A percentile compares a stretch with the other conserved stretches of the same genome.
Evolutionary conservation across 2,888 invertebrate species (phyloP).

Genomic region (Drosophila pegasa): DNA sequence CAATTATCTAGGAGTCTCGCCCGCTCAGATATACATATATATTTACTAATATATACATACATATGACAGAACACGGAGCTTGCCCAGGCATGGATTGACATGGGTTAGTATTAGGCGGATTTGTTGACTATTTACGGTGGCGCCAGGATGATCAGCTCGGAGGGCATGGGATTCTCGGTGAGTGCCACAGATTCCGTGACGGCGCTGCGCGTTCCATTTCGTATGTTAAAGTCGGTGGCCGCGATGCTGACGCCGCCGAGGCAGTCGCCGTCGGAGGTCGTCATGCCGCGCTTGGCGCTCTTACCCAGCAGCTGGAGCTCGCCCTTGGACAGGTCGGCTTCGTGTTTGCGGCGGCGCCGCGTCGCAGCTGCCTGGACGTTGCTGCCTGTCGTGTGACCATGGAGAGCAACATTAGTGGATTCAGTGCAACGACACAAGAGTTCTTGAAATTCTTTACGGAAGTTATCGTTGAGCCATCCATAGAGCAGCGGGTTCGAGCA

Average conservation of each 20-base stretch:
- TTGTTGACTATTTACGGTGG: conserved; percentile 78
- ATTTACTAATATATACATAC: neutral
- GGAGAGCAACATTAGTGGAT: conserved; percentile 84
- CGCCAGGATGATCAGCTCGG: conserved; percentile 82
- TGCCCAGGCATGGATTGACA: conserved; percentile 3
- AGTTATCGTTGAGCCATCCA: conserved; percentile 97
- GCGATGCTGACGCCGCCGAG: conserved; percentile 47
- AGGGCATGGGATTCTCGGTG: conserved; percentile 83
- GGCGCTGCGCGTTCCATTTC: conserved; percentile 73
- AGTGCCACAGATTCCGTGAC: conserved; percentile 82
- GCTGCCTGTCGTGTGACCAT: conserved; percentile 84
- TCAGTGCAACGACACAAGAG: conserved; percentile 87
- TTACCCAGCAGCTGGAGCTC: conserved; percentile 81
- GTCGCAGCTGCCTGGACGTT: conserved; percentile 77
- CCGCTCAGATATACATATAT: no score
- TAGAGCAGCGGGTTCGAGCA: conserved; percentile 96
- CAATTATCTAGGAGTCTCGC: conserved; percentile 18
- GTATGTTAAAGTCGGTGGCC: conserved; percentile 61
- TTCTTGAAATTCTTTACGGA: conserved; percentile 94
- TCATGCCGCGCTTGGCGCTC: conserved; percentile 21
- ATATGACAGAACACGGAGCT: conserved; percentile 1
- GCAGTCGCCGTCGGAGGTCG: conserved; percentile 36
- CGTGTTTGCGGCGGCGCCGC: conserved; percentile 80
- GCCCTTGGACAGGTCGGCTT: conserved; percentile 79
- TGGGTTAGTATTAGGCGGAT: conserved; percentile 14